Evolutionary conservation across 2,113 vertebrate species (phyloP), one percentile per base, ranked within the genome.

Genomic region (Lasiurus cinereus): DNA sequence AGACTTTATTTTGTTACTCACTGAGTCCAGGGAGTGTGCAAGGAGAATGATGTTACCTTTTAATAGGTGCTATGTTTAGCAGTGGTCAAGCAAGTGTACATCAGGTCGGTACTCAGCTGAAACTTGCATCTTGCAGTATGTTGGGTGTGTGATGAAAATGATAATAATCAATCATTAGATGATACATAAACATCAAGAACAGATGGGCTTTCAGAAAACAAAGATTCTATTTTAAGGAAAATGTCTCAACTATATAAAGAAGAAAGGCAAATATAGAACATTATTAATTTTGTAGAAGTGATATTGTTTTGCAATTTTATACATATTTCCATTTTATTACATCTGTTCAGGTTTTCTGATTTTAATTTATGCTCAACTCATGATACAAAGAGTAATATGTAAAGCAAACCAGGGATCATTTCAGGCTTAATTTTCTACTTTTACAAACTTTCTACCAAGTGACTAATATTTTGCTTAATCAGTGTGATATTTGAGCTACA

Each of bases 1-100:
- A 16, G 21, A 93, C 89, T 97, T 97, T 97, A 72, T 43, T 96
- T 74, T 93, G 77, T 67, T 96, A 89, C 89, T 96, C 90, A 95
- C n/a, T 74, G 95, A 97, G 54, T 93, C 43, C 31, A 62, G 93
- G 88, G 73, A 96, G 36, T 92, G 83, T 80, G 79, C 77, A 33
- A 46, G 69, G 50, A 92, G 82, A 96, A 92, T 76, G 72, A 90
- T 88, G 56, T 52, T 76, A 19, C 29, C 67, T 93, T 93, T 36
- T 83, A 77, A 78, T 62, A 92, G 77, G 84, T 56, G 84, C 39
- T 73, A 72, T 69, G 19, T 85, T 86, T 91, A 33, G 33, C 91
- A 43, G 39, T 91, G 31, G 15, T 67, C 69, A 69, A 91, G 52
- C 24, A 74, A 94, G 33, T 67, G 82, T 88, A 46, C 24, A 18